Percentiles rank a stretch among this genome's conserved stretches.
These are phyloP conservation scores for Sphyrna mokarran DNA, from an alignment of 2,113 vertebrate genomes.

Conservation along the genomic window DNA sequence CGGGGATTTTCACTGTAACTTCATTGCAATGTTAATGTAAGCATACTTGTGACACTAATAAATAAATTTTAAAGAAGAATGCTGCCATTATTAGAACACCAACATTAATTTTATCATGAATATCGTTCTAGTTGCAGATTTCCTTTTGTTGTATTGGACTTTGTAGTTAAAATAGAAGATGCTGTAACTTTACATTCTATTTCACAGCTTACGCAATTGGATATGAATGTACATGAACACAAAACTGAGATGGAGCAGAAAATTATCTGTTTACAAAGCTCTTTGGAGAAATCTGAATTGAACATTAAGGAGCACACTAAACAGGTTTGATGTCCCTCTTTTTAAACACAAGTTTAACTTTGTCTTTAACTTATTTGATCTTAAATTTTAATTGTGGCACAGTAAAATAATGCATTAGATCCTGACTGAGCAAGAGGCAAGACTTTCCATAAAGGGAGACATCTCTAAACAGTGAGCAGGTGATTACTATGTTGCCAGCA, in stretches of 20 bases:
- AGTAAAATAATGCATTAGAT: neutral
- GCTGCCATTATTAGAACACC: neutral
- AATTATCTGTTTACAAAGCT: conserved; percentile 69
- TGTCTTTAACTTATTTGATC: neutral
- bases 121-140: neutral
- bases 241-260: conserved; percentile 80
- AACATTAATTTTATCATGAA: neutral
- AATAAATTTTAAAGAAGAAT: neutral
- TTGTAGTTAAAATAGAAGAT: too few species aligned
- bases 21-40: too few species aligned
- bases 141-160: neutral
- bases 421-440: neutral
- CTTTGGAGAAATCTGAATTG: conserved; percentile 65
- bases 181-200: too few species aligned
- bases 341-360: neutral
- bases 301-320: conserved; percentile 65
- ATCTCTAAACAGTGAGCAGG: neutral
- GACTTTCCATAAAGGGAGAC: neutral
- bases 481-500: neutral
- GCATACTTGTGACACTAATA: neutral
- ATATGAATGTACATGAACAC: conserved; percentile 77
- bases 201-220: conserved; percentile 78
- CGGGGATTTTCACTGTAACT: too few species aligned
- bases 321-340: conserved; percentile 59
- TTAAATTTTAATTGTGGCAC: neutral